A percentile compares a stretch with the other conserved stretches of the same genome.
Conservation (phyloP, 2,888 invertebrate species). For the Limnephilus rhombicus region DNA sequence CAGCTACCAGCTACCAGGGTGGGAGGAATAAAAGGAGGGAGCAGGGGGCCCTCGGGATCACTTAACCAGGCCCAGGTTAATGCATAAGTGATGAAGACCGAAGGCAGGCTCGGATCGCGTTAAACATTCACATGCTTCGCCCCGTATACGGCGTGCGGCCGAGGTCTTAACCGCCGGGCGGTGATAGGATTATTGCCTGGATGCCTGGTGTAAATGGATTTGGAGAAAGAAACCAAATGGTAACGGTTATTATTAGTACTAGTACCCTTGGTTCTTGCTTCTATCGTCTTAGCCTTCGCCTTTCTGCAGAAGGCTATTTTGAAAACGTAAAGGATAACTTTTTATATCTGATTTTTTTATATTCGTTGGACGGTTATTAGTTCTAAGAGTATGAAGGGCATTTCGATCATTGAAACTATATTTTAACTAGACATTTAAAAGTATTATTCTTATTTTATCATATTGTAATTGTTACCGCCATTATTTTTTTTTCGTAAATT, state of each 20-base stretch:
- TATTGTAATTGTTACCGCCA: too few species aligned
- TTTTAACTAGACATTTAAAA: not conserved
- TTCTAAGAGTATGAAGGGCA: not conserved
- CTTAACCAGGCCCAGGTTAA: constrained; percentile 77
- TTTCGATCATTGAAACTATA: not conserved
- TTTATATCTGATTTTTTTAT: not conserved
- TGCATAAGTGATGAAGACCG: constrained; percentile 79
- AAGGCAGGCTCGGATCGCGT: constrained; percentile 40
- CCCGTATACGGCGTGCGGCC: constrained; percentile 56
- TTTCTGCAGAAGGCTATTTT: not conserved
- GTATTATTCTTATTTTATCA: not conserved
- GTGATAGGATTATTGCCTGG: constrained; percentile 56
- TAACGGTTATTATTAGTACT: constrained; percentile 40
- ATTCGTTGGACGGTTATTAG: not conserved
- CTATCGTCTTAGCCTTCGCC: not conserved
- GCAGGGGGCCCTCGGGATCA: constrained; percentile 74
- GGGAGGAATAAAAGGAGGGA: constrained; percentile 68
- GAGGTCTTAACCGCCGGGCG: constrained; percentile 54
- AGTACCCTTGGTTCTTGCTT: not conserved
- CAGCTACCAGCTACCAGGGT: constrained; percentile 70
- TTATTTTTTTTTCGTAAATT: too few species aligned
- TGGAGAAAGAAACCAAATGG: constrained; percentile 43
- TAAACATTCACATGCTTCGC: constrained; percentile 53
- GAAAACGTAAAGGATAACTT: not conserved
- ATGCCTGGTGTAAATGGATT: constrained; percentile 46